These are phyloP conservation scores for Naja naja DNA, from an alignment of 2,113 vertebrate species.

Conservation along the genomic window DNA sequence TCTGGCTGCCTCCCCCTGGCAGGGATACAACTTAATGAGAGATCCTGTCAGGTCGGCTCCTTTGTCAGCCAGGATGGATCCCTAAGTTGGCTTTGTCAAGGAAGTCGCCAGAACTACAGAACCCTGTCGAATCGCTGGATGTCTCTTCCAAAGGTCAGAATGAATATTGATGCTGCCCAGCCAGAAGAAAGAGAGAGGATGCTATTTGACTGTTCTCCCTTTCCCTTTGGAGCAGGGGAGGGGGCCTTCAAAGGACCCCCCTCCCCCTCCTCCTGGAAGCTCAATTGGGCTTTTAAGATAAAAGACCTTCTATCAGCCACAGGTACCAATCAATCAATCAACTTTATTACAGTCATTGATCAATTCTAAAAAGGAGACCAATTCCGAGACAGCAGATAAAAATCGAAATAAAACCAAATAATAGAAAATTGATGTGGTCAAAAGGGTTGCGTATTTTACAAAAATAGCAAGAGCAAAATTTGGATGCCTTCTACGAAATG, in stretches of 20 bases:
- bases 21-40: accelerated
- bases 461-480: not conserved
- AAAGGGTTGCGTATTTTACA: not conserved
- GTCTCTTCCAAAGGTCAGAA: not conserved
- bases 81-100: accelerated
- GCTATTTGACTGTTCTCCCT: not conserved
- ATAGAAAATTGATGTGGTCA: not conserved
- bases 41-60: not conserved
- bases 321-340: not conserved
- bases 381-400: not conserved
- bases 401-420: not conserved
- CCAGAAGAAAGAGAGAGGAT: not conserved
- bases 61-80: not conserved
- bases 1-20: not conserved
- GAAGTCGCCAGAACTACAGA: accelerated
- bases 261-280: not conserved
- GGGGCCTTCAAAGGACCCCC: not conserved
- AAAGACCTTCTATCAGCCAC: not conserved
- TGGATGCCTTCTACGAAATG: not conserved
- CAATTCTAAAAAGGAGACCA: not conserved
- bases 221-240: not conserved
- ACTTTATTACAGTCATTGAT: not conserved
- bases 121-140: accelerated
- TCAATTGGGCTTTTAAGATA: not conserved
- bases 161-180: not conserved